Conservation (phyloP, 1,140 invertebrate species). For the Caenorhabditis briggsae region DNA sequence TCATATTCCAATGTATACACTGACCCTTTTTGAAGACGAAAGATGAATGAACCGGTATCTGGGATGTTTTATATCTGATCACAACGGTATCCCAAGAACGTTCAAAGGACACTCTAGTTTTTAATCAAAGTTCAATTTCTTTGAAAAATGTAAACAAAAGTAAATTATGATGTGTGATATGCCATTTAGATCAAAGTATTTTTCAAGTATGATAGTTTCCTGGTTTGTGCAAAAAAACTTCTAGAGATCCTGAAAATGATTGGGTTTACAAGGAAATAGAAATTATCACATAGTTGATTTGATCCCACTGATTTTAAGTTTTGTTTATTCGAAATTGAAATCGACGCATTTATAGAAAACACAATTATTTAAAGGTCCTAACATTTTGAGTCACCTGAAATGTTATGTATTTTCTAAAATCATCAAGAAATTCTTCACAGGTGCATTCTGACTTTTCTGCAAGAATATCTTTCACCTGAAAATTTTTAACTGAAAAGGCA, state of each 20-base stretch:
- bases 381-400: neutral
- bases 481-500: too few species aligned
- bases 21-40: neutral
- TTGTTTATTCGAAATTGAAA: too few species aligned
- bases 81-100: neutral
- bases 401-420: too few species aligned
- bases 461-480: too few species aligned
- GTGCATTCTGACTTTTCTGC: too few species aligned
- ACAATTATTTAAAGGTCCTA: neutral
- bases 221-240: neutral
- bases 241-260: neutral
- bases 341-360: too few species aligned
- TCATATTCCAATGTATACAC: constrained; percentile 9
- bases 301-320: too few species aligned
- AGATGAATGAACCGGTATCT: constrained; percentile 22
- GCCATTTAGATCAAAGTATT: constrained; percentile 22
- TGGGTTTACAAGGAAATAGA: neutral
- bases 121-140: constrained; percentile 18
- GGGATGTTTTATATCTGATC: neutral
- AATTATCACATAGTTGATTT: too few species aligned
- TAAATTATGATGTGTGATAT: neutral
- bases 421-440: too few species aligned
- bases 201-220: too few species aligned
- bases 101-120: constrained; percentile 16
- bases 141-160: neutral